Evolutionary conservation across 2,113 vertebrate species (phyloP).

Genomic region (Orcinus orca): DNA sequence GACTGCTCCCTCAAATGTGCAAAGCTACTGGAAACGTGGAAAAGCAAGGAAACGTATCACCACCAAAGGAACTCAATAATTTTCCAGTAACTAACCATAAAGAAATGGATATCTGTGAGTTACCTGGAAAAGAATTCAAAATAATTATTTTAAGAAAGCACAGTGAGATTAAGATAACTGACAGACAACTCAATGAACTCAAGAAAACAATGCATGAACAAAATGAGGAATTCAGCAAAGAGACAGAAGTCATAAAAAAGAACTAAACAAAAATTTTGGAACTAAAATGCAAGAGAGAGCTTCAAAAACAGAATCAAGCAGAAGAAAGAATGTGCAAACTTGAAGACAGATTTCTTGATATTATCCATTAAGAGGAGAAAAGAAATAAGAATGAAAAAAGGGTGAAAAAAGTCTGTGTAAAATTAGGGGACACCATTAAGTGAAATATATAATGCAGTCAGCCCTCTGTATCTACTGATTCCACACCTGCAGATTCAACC

Average conservation of each 20-base stretch:
- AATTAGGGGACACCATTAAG: background rate
- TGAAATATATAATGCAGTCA: background rate
- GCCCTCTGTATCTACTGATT: no score
- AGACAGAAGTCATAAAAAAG: background rate
- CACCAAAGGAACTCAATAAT: background rate
- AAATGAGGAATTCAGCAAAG: background rate
- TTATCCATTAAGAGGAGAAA: background rate
- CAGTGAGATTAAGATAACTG: background rate
- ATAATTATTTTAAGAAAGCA: background rate
- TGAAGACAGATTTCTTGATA: background rate
- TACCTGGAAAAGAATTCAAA: background rate
- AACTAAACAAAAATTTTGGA: background rate
- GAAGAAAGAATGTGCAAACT: background rate
- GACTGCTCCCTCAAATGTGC: background rate
- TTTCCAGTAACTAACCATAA: background rate
- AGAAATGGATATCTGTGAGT: background rate
- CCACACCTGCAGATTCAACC: no score
- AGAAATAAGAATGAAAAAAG: background rate
- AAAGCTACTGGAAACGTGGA: background rate
- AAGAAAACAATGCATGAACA: background rate
- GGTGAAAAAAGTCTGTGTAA: background rate
- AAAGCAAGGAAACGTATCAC: background rate
- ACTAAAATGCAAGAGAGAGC: background rate
- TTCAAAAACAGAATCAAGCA: background rate
- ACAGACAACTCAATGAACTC: background rate